Evolutionary conservation across 2,797 vertebrate species (phyloP).

Genomic region (Peromyscus nudipes): DNA sequence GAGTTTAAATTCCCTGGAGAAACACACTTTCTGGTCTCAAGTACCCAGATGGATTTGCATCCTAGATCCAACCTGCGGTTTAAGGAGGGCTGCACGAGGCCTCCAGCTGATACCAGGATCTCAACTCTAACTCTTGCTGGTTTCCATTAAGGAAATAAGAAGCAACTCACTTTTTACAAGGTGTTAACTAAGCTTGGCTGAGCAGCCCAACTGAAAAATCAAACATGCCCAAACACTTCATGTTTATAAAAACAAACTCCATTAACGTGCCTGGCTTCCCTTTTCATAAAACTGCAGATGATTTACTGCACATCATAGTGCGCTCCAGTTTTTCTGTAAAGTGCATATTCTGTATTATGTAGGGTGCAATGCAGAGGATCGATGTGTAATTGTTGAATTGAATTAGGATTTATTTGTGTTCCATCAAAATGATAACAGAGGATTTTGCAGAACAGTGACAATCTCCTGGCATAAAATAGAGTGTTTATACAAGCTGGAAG

Average conservation of each 20-base stretch:
- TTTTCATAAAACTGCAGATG: slow-evolving; percentile 82
- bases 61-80: slow-evolving; percentile 59
- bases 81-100: slow-evolving; percentile 55
- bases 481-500: slow-evolving; percentile 62
- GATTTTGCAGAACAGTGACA: slow-evolving; percentile 66
- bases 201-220: slow-evolving; percentile 80
- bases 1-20: slow-evolving; percentile 71
- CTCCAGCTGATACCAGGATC: slow-evolving; percentile 69
- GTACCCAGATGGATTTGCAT: slow-evolving; percentile 75
- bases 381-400: slow-evolving; percentile 73
- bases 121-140: slow-evolving; percentile 58
- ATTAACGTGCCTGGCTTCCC: slow-evolving; percentile 77
- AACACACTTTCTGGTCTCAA: slow-evolving; percentile 67
- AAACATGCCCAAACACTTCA: slow-evolving; percentile 84
- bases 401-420: slow-evolving; percentile 79
- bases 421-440: slow-evolving; percentile 72
- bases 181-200: slow-evolving; percentile 81
- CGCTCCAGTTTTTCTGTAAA: slow-evolving; percentile 75
- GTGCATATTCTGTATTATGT: slow-evolving; percentile 65
- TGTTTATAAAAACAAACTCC: slow-evolving; percentile 84
- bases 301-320: slow-evolving; percentile 75
- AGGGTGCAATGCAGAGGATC: slow-evolving; percentile 67
- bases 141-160: slow-evolving; percentile 81
- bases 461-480: slow-evolving; percentile 58
- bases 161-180: slow-evolving; percentile 83